phyloP scores from a whole-genome alignment of 2,113 vertebrate genomes.

The mouse (Mus musculus) region DNA sequence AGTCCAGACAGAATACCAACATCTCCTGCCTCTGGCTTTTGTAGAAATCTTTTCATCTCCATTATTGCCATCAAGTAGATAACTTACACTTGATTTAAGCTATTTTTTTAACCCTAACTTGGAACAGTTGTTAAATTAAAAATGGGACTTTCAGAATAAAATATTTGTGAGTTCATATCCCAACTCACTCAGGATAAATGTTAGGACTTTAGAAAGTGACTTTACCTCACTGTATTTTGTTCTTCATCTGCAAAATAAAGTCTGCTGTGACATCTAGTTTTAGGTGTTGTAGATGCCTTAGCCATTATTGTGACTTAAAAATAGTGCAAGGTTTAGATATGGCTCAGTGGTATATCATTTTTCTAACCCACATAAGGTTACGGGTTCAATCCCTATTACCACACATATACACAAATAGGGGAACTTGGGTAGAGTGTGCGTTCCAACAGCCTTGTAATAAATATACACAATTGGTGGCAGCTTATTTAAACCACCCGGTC shows the following conservation, averaged over 20 bases:
- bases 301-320: background rate
- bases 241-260: background rate
- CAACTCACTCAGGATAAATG: background rate
- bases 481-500: background rate
- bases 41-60: background rate
- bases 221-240: background rate
- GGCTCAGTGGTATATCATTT: background rate
- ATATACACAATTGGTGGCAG: background rate
- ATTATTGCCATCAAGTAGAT: background rate
- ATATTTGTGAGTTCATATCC: conserved; percentile 8
- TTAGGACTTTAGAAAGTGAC: background rate
- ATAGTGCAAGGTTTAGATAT: background rate
- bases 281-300: background rate
- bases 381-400: background rate
- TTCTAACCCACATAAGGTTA: background rate
- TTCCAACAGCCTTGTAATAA: background rate
- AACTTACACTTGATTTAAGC: background rate
- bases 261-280: background rate
- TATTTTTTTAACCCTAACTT: background rate
- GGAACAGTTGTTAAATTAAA: background rate
- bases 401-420: background rate
- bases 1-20: no score
- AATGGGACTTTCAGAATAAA: conserved; percentile 38
- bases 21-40: background rate
- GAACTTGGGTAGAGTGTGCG: background rate